A percentile compares a stretch with the other conserved stretches of the same genome.
Conservation (phyloP, 2,888 invertebrate species). For the Aphodius sticticus region DNA sequence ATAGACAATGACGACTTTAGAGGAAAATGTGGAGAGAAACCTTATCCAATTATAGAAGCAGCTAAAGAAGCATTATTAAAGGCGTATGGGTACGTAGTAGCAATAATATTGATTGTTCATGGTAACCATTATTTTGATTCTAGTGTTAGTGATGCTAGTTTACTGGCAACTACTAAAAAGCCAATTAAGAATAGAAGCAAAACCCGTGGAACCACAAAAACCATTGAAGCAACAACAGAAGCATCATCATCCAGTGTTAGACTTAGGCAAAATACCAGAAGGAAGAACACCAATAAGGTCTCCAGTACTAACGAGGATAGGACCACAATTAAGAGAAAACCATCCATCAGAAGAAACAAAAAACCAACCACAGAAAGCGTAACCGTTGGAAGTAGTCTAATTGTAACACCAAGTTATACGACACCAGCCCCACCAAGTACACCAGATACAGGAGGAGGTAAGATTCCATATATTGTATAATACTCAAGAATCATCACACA, state of each 20-base stretch:
- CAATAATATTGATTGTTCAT: too few species aligned
- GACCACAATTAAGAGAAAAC: slow-evolving; percentile 27
- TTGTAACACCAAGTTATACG: slow-evolving; percentile 60
- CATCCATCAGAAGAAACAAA: slow-evolving; percentile 30
- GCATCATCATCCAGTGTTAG: slow-evolving; percentile 43
- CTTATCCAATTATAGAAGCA: slow-evolving; percentile 91
- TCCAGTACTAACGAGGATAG: background rate
- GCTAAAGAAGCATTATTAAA: slow-evolving; percentile 82
- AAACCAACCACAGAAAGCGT: slow-evolving; percentile 62
- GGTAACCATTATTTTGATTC: slow-evolving; percentile 33
- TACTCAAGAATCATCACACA: background rate
- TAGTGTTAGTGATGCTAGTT: slow-evolving; percentile 56
- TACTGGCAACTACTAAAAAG: slow-evolving; percentile 55
- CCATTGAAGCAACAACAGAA: slow-evolving; percentile 42
- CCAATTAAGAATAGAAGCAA: slow-evolving; percentile 52
- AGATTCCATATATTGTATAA: slow-evolving; percentile 40
- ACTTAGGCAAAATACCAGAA: slow-evolving; percentile 42
- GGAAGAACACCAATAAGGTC: slow-evolving; percentile 33
- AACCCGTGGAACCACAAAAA: slow-evolving; percentile 47
- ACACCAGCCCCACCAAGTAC: slow-evolving; percentile 89
- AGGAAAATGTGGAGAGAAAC: slow-evolving; percentile 85
- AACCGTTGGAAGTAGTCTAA: slow-evolving; percentile 61
- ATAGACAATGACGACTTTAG: slow-evolving; percentile 95
- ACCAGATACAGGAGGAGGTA: slow-evolving; percentile 86
- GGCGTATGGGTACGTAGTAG: slow-evolving; percentile 66